Evolutionary conservation across 1,140 invertebrate genomes (phyloP).

Genomic region (Halyomorpha halys): DNA sequence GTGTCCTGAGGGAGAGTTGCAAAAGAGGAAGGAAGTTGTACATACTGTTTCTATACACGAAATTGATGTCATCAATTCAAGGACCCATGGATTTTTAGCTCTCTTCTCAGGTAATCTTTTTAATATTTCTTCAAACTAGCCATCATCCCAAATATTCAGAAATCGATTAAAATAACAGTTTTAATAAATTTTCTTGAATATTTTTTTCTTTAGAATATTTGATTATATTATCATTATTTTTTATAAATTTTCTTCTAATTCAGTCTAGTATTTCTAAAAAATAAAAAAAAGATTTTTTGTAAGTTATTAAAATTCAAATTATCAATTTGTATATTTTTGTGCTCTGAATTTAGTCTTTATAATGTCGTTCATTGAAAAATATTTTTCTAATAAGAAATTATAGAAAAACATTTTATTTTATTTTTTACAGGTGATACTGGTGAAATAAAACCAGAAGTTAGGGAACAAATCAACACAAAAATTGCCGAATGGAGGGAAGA

Average conservation of each 20-base stretch:
- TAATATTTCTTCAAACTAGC: too few species aligned
- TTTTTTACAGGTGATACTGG: conserved; percentile 77
- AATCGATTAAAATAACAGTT: too few species aligned
- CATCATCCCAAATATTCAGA: too few species aligned
- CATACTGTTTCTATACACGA: conserved; percentile 98
- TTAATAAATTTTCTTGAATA: too few species aligned
- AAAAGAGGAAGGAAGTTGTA: conserved; percentile 95
- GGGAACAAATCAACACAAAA: conserved; percentile 98
- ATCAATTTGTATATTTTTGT: not conserved
- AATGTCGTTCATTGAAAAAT: not conserved
- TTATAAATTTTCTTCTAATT: too few species aligned
- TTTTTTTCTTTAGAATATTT: too few species aligned
- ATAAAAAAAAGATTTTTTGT: too few species aligned
- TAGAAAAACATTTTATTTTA: conserved; percentile 2
- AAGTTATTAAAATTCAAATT: too few species aligned
- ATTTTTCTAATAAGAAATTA: too few species aligned
- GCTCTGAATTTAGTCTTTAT: not conserved
- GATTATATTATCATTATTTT: too few species aligned
- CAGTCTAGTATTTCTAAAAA: too few species aligned
- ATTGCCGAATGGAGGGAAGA: conserved; percentile 98
- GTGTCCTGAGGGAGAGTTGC: conserved; percentile 95
- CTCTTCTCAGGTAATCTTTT: conserved; percentile 72
- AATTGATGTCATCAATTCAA: conserved; percentile 95
- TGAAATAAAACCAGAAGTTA: conserved; percentile 94
- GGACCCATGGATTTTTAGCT: conserved; percentile 94